Percentiles rank a stretch among this genome's conserved stretches.
Conservation (phyloP, 2,797 vertebrate species). For the Pelodytes ibericus region DNA sequence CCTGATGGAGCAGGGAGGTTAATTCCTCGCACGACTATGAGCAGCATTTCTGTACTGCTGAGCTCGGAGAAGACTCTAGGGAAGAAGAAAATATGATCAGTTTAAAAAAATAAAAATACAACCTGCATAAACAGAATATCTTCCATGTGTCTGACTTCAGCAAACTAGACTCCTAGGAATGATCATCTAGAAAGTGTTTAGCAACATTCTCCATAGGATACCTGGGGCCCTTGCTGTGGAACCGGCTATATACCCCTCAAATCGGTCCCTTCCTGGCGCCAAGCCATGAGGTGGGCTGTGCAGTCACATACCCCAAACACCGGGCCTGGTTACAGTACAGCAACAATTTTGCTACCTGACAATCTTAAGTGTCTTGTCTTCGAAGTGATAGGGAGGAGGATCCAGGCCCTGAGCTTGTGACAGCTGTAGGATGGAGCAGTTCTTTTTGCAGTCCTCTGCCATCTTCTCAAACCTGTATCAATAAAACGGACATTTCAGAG, state of each 20-base stretch:
- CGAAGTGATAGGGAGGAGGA: conserved; percentile 92
- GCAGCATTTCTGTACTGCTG: conserved; percentile 95
- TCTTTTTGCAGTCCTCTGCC: conserved; percentile 87
- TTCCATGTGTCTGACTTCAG: too few relatives aligned
- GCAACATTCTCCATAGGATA: too few relatives aligned
- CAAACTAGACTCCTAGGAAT: too few relatives aligned
- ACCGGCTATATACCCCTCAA: too few relatives aligned
- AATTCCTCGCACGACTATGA: conserved; percentile 89
- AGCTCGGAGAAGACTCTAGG: conserved; percentile 94
- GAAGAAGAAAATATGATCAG: conserved; percentile 2
- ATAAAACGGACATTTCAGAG: neutral
- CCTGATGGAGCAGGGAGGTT: conserved; percentile 93
- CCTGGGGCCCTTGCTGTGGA: too few relatives aligned
- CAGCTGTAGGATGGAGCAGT: conserved; percentile 87
- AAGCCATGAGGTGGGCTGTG: too few relatives aligned
- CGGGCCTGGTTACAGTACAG: too few relatives aligned
- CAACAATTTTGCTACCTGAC: conserved; percentile 76
- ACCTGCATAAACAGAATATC: too few relatives aligned
- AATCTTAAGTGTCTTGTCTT: conserved; percentile 87
- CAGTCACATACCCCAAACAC: too few relatives aligned
- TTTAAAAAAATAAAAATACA: neutral
- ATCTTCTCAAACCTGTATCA: conserved; percentile 89
- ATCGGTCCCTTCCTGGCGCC: too few relatives aligned
- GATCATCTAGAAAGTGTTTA: too few relatives aligned
- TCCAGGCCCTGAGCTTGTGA: conserved; percentile 85